Conservation (phyloP, 2,113 vertebrate species). For the Pseudorasbora parva region DNA sequence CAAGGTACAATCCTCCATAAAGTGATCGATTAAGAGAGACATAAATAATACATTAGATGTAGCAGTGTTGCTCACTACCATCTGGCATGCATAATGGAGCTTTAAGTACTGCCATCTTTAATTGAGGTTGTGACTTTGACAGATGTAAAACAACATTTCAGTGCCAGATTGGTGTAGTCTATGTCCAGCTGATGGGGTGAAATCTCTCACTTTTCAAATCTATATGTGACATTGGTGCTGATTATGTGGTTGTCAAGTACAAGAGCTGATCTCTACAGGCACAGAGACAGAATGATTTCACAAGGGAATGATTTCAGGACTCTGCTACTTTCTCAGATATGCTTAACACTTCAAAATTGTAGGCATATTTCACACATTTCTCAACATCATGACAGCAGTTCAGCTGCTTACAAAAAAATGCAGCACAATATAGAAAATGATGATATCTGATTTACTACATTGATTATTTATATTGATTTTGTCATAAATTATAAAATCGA, state of each 20-base stretch:
- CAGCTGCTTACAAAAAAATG: neutral
- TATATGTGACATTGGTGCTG: neutral
- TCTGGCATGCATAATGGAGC: neutral
- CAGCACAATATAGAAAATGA: neutral
- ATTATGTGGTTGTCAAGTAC: constrained; percentile 10
- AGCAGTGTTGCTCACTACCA: neutral
- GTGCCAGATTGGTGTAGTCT: neutral
- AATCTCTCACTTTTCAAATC: neutral
- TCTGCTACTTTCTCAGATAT: neutral
- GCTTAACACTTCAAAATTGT: neutral
- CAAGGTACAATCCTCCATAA: neutral
- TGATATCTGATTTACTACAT: neutral
- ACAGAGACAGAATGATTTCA: neutral
- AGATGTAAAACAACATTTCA: neutral
- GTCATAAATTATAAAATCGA: neutral
- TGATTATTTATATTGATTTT: neutral
- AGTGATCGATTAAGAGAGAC: neutral
- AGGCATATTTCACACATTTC: neutral
- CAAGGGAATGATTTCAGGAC: too few relatives aligned
- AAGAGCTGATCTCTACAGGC: neutral
- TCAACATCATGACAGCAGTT: neutral
- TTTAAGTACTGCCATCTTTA: constrained; percentile 2
- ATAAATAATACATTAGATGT: neutral
- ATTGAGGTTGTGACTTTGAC: neutral
- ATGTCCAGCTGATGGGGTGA: neutral